Percentiles rank a stretch among this genome's conserved stretches.
Conservation (phyloP, 2,113 vertebrate species). For the Plecturocebus donacophilus region DNA sequence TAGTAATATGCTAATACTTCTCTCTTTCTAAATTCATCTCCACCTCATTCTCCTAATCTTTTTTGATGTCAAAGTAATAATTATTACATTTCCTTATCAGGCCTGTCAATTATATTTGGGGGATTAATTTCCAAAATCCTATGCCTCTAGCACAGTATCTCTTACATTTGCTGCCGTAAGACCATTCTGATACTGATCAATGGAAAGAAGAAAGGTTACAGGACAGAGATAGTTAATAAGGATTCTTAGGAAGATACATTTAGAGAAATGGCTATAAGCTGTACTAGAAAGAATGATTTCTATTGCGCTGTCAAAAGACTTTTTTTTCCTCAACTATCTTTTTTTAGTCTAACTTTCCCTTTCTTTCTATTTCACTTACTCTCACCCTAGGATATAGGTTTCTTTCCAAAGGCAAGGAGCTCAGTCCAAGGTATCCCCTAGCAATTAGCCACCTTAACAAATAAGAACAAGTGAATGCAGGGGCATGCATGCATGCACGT, state of each 20-base stretch:
- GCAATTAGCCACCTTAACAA: not conserved
- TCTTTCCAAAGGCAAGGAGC: constrained; percentile 12
- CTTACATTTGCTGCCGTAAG: not conserved
- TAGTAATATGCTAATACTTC: not conserved
- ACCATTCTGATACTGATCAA: not conserved
- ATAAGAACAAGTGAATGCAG: constrained; percentile 29
- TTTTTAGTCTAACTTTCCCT: not conserved
- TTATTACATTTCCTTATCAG: constrained; percentile 26
- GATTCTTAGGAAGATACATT: constrained; percentile 17
- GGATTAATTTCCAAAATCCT: constrained; percentile 38
- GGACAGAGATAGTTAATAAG: not conserved
- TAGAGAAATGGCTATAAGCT: constrained; percentile 6
- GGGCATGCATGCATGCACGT: not conserved
- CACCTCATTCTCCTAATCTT: not conserved
- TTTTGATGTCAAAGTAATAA: constrained; percentile 28
- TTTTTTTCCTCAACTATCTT: not conserved
- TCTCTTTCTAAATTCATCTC: constrained; percentile 18
- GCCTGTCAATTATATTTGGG: not conserved
- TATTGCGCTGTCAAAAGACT: not conserved
- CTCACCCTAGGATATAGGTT: not conserved
- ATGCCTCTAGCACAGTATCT: not conserved
- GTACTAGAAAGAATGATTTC: not conserved
- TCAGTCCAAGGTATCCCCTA: constrained; percentile 19
- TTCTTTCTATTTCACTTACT: constrained; percentile 25
- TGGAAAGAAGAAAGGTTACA: constrained; percentile 13